Evolutionary conservation across 2,113 vertebrate species (phyloP).

Genomic region (Lagopus leucura): DNA sequence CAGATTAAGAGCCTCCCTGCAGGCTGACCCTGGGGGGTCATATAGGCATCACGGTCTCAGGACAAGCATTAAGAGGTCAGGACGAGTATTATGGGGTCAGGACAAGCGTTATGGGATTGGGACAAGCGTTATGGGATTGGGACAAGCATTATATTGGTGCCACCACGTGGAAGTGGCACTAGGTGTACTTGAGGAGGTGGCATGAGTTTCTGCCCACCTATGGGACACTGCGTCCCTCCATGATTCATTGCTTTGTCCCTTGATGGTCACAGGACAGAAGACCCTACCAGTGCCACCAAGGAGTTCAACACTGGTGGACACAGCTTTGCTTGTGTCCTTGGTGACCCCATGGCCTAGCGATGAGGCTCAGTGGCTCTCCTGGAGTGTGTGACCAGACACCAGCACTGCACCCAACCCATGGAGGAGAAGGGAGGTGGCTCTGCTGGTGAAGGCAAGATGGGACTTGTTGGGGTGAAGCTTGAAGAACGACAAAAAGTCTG

Average conservation of each 20-base stretch:
- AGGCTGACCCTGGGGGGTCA: not conserved
- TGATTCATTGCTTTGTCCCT: not conserved
- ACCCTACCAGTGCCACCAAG: not conserved
- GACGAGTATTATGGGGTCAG: not conserved
- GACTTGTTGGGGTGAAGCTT: constrained; percentile 60
- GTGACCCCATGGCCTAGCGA: not conserved
- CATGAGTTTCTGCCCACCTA: not conserved
- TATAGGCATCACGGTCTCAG: accelerated
- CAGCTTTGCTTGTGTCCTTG: accelerated
- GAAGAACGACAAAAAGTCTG: constrained; percentile 60
- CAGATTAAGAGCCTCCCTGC: not conserved
- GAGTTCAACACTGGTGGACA: not conserved
- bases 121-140: not conserved
- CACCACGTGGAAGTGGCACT: not conserved
- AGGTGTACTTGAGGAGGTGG: not conserved
- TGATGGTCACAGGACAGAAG: not conserved
- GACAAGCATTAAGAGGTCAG: not conserved
- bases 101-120: not conserved
- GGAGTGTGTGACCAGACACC: not conserved
- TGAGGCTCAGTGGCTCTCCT: not conserved
- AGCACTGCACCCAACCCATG: not conserved
- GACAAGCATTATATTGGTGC: accelerated
- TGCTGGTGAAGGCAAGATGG: not conserved
- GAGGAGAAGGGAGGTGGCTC: constrained; percentile 43
- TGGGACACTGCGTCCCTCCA: accelerated